phyloP scores from a whole-genome alignment of 2,888 invertebrate genomes.

The Macrophya annulata region DNA sequence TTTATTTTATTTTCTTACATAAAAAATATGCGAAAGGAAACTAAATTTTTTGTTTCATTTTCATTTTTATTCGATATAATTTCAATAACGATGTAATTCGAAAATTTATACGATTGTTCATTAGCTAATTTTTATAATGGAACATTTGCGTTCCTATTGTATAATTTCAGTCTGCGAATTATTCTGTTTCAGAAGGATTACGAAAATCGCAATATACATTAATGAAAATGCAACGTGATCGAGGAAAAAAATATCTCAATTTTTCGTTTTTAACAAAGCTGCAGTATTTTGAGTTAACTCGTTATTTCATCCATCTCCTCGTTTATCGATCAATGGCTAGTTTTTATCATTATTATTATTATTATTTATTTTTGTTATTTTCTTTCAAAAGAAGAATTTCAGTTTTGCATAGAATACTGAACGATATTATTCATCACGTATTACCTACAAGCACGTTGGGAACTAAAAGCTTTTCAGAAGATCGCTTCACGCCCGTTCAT shows the following conservation, averaged over 20 bases:
- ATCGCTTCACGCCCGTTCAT: constrained; percentile 33
- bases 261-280: not conserved
- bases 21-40: too few species aligned
- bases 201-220: not conserved
- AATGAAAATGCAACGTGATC: not conserved
- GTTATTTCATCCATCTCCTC: constrained; percentile 14
- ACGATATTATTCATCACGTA: constrained; percentile 41
- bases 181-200: not conserved
- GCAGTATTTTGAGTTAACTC: not conserved
- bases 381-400: not conserved
- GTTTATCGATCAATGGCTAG: constrained; percentile 15
- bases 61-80: not conserved
- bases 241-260: not conserved
- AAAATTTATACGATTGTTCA: not conserved
- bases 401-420: not conserved
- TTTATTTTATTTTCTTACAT: not conserved
- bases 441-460: constrained; percentile 16
- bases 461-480: constrained; percentile 45
- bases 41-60: not conserved
- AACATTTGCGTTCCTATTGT: not conserved
- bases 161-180: not conserved
- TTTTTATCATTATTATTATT: too few species aligned
- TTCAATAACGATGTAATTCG: not conserved
- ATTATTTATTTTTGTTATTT: too few species aligned
- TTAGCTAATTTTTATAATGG: not conserved